These are phyloP conservation scores for Corythornis madagascariensis DNA, from an alignment of 2,113 vertebrate species.

Conservation along the genomic window DNA sequence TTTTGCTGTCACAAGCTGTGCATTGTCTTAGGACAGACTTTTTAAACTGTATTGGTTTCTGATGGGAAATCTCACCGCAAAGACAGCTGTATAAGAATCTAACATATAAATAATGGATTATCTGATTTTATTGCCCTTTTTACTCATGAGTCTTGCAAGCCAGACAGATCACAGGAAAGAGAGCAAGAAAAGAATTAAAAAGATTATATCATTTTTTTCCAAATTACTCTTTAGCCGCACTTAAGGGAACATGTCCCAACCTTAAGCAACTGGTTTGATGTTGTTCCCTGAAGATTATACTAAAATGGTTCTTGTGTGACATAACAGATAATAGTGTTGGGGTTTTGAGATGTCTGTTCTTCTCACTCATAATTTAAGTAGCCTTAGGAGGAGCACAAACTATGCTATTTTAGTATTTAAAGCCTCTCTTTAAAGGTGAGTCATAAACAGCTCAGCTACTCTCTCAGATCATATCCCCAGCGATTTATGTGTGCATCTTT, in stretches of 20 bases:
- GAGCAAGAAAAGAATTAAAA: neutral
- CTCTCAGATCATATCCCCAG: neutral
- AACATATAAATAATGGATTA: neutral
- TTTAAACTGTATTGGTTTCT: neutral
- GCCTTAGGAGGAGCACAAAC: conserved; percentile 1
- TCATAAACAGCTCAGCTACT: neutral
- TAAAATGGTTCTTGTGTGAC: neutral
- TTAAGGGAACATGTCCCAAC: neutral
- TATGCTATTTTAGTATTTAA: neutral
- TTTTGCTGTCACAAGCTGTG: neutral
- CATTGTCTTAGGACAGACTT: neutral
- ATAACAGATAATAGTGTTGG: conserved; percentile 37
- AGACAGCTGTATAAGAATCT: neutral
- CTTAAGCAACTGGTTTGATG: conserved; percentile 11
- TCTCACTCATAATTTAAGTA: conserved; percentile 8
- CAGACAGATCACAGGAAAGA: neutral
- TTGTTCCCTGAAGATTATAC: neutral
- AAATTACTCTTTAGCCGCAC: neutral
- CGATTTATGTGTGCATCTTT: neutral
- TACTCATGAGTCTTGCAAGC: neutral
- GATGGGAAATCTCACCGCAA: neutral
- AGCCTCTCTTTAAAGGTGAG: neutral
- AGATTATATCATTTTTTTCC: neutral
- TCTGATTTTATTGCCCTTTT: neutral
- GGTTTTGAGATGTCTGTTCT: conserved; percentile 22